Evolutionary conservation across 2,113 vertebrate species (phyloP).

Genomic region (Phylloscopus trochiloides): DNA sequence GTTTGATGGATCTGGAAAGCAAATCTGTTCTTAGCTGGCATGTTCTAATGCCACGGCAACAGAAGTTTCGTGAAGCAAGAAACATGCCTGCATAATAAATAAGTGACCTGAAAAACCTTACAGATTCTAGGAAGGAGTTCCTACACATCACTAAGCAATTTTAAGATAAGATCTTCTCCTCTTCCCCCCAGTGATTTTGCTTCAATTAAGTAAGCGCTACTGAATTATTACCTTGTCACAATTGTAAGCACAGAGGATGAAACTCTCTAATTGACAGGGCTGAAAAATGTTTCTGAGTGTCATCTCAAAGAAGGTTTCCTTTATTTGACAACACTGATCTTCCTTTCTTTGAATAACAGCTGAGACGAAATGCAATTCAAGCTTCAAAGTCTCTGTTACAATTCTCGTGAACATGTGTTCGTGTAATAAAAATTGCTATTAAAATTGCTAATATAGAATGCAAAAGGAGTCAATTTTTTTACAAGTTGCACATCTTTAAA

Average conservation of each 20-base stretch:
- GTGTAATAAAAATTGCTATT: neutral
- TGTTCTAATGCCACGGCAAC: slow-evolving; percentile 33
- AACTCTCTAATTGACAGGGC: neutral
- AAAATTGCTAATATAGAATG: neutral
- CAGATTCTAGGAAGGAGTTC: neutral
- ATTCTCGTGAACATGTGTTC: neutral
- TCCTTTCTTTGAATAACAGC: neutral
- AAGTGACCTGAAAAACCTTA: slow-evolving; percentile 1
- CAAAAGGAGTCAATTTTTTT: neutral
- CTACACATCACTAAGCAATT: neutral
- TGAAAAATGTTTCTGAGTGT: neutral
- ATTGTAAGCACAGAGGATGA: neutral
- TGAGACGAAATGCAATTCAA: neutral
- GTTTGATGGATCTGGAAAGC: slow-evolving; percentile 46
- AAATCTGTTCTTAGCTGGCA: slow-evolving; percentile 55
- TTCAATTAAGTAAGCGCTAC: neutral
- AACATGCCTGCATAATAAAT: slow-evolving; percentile 73
- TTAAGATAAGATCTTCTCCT: neutral
- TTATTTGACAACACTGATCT: neutral
- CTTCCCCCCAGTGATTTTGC: neutral
- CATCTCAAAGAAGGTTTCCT: neutral
- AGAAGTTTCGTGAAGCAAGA: slow-evolving; percentile 59
- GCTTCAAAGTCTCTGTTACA: neutral
- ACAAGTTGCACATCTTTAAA: neutral
- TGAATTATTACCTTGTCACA: neutral